phyloP scores from a whole-genome alignment of 2,797 vertebrate species.

The Carcharodon carcharias region DNA sequence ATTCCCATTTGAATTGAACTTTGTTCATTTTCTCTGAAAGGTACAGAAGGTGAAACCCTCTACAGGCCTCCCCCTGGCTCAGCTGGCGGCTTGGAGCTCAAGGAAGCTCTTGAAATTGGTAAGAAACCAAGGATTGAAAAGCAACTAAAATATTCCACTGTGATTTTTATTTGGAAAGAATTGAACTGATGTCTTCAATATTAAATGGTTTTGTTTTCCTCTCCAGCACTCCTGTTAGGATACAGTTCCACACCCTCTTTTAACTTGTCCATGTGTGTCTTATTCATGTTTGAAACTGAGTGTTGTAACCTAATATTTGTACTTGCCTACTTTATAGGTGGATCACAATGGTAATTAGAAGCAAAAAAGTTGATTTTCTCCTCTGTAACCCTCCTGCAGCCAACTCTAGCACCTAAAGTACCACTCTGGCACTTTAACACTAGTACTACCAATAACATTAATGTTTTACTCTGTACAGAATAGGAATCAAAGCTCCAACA shows the following conservation, averaged over 20 bases:
- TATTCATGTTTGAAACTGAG: background rate
- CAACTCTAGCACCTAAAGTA: background rate
- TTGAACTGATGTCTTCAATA: background rate
- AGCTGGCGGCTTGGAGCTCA: slow-evolving; percentile 54
- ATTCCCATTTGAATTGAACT: background rate
- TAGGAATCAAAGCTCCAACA: background rate
- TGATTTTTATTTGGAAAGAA: background rate
- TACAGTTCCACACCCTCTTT: background rate
- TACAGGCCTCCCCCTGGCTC: slow-evolving; percentile 48
- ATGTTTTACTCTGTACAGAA: background rate
- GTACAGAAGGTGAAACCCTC: slow-evolving; percentile 51
- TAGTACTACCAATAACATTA: background rate
- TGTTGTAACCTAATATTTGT: background rate
- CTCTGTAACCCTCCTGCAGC: too few relatives aligned
- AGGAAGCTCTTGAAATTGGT: slow-evolving; percentile 64
- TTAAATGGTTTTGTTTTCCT: background rate
- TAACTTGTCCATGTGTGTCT: background rate
- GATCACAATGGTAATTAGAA: background rate
- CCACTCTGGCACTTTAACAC: background rate
- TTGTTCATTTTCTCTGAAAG: slow-evolving; percentile 41
- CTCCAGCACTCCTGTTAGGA: background rate
- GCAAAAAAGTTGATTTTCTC: background rate
- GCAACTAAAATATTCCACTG: background rate
- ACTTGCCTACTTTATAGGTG: background rate
- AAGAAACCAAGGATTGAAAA: slow-evolving; percentile 34